These are phyloP conservation scores for Sarcophaga rosellei DNA, from an alignment of 2,888 invertebrate genomes.

Conservation along the genomic window DNA sequence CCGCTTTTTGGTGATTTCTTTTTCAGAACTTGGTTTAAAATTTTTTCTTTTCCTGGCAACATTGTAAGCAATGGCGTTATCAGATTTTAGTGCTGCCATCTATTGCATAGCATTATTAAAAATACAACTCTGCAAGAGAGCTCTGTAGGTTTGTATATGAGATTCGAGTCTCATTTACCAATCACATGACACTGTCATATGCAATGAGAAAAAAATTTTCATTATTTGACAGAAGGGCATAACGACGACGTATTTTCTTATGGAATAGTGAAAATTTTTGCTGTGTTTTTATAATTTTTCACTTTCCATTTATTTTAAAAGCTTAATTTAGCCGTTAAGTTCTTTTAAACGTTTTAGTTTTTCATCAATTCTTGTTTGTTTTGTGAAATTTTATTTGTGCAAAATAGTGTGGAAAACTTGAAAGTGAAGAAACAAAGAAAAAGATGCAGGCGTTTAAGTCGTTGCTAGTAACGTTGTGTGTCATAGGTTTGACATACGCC, in stretches of 20 bases:
- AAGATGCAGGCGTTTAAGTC: conserved; percentile 71
- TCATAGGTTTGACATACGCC: conserved; percentile 75
- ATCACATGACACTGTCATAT: conserved; percentile 81
- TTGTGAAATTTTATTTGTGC: conserved; percentile 32
- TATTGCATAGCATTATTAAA: background rate
- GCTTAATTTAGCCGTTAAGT: conserved; percentile 70
- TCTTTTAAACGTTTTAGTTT: conserved; percentile 73
- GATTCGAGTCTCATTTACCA: conserved; percentile 50
- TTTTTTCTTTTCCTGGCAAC: too few species aligned
- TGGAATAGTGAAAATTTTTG: conserved; percentile 70
- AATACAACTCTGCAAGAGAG: conserved; percentile 7
- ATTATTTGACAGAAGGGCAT: conserved; percentile 75
- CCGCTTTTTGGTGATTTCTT: too few species aligned
- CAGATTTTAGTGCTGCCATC: background rate
- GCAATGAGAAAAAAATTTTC: conserved; percentile 73
- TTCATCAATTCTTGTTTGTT: conserved; percentile 52
- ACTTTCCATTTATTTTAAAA: conserved; percentile 67
- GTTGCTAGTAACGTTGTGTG: conserved; percentile 75
- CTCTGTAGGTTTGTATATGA: conserved; percentile 23
- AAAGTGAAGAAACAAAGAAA: conserved; percentile 38
- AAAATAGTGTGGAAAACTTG: conserved; percentile 28
- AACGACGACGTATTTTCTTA: conserved; percentile 71
- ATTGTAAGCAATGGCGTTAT: too few species aligned
- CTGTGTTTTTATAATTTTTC: conserved; percentile 43
- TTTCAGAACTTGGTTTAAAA: too few species aligned